A percentile compares a stretch with the other conserved stretches of the same genome.
These are phyloP conservation scores for Teleopsis dalmanni DNA, from an alignment of 1,140 invertebrate species.

Conservation along the genomic window DNA sequence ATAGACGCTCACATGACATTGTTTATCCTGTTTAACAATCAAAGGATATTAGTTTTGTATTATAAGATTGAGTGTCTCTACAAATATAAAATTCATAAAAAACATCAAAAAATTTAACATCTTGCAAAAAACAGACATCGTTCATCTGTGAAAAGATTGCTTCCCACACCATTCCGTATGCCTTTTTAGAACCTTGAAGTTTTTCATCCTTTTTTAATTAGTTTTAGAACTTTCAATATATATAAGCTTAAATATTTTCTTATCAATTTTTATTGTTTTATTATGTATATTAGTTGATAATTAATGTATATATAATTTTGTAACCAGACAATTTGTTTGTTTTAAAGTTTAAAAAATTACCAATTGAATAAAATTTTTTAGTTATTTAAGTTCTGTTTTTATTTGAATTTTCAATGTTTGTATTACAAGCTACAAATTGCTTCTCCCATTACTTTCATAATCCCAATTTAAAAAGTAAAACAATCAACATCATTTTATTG, in stretches of 20 bases:
- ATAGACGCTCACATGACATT: conserved; percentile 14
- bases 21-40: conserved; percentile 25
- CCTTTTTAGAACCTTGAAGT: no score
- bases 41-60: conserved; percentile 12
- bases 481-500: no score
- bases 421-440: no score
- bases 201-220: conserved; percentile 12
- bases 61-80: conserved; percentile 18
- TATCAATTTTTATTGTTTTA: background rate
- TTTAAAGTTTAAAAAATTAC: no score
- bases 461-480: no score
- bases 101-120: conserved; percentile 1
- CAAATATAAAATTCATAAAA: conserved; percentile 33
- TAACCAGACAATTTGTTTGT: no score
- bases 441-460: no score
- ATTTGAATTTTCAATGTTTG: no score
- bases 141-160: conserved; percentile 43
- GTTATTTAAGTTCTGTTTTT: no score
- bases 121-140: conserved; percentile 19
- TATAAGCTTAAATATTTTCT: background rate
- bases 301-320: no score
- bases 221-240: background rate
- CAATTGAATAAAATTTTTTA: no score
- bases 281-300: background rate
- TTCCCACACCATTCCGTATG: conserved; percentile 46